Base-by-base conservation (phyloP, 2,113 vertebrate species). In the Tringa solitaria region DNA sequence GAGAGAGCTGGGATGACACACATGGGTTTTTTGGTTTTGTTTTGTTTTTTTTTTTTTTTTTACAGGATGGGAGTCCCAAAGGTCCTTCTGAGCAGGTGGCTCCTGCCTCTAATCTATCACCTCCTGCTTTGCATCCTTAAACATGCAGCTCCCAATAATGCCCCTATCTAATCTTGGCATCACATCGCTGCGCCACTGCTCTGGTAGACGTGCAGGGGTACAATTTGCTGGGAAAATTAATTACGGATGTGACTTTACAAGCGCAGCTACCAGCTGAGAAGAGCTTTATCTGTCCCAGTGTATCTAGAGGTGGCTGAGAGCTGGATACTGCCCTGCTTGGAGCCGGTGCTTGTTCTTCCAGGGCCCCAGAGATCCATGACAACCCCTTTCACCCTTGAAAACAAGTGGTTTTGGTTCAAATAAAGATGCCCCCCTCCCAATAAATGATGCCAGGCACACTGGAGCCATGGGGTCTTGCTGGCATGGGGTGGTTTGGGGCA, bases 361-460 rank as follows among this genome's bases (percentile, higher is more conserved):
- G 14, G 1, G 1, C 14, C 13, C 21, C 37, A 27, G 57, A 50
- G 19, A 37, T 26, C 2, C 0, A 0, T 1, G 0, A 7, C 64
- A 41, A 28, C 6, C 60, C 45, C 30, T 63, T 43, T 8, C 19
- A 5, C 22, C 26, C 35, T 8, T 9, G 19, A 69, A 10, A 85
- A 43, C 7, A 0, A 68, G 56, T 1, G 22, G 4, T 9, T 93
- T 72, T 27, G 7, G 17, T 27, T 19, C 46, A 54, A 82, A 92
- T 54, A 54, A 87, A 72, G 5, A 27, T 19, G 2, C 1, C 9
- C 8, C 12, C 15, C 7, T 12, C 26, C 26, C 14, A 26, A 28
- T 27, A 53, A 53, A 27, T 53, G 51, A 28, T 59, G 33, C 57
- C 1, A 9, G 33, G 21, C 57, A 59, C 57, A 59, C 21, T 4